These are phyloP conservation scores for Ophraella communa DNA, from an alignment of 2,888 invertebrate species.

Conservation along the genomic window DNA sequence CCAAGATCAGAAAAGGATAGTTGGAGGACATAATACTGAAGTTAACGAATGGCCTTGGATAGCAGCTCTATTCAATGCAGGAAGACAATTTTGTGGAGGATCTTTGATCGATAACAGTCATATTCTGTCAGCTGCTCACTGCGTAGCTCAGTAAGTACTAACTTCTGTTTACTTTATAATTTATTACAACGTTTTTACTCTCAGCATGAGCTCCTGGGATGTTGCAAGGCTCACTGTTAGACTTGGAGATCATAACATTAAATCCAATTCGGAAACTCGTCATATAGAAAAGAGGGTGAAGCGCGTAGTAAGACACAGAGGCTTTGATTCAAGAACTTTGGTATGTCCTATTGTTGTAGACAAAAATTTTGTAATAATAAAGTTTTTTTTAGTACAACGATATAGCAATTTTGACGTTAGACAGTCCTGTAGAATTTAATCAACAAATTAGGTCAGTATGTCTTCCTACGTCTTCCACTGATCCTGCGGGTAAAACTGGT, in stretches of 20 bases:
- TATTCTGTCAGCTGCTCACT: slow-evolving; percentile 86
- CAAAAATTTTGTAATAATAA: background rate
- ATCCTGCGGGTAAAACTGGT: slow-evolving; percentile 73
- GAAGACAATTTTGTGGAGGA: slow-evolving; percentile 88
- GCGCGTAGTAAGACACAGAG: slow-evolving; percentile 83
- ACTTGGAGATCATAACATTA: slow-evolving; percentile 85
- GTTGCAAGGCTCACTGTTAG: slow-evolving; percentile 82
- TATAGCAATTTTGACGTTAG: slow-evolving; percentile 79
- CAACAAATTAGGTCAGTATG: slow-evolving; percentile 80
- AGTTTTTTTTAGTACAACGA: slow-evolving; percentile 76
- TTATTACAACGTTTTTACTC: too few species aligned
- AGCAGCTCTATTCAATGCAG: slow-evolving; percentile 81
- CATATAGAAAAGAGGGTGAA: slow-evolving; percentile 82
- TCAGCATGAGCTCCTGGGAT: slow-evolving; percentile 88
- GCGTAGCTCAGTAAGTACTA: slow-evolving; percentile 85
- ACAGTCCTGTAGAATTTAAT: slow-evolving; percentile 75
- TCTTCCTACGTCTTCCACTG: slow-evolving; percentile 65
- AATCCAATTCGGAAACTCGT: slow-evolving; percentile 73
- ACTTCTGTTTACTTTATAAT: too few species aligned
- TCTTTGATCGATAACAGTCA: slow-evolving; percentile 81
- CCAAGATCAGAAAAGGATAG: slow-evolving; percentile 82
- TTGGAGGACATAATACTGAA: slow-evolving; percentile 83
- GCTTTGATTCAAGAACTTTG: slow-evolving; percentile 82
- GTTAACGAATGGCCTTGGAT: slow-evolving; percentile 82
- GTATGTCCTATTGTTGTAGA: slow-evolving; percentile 57